Base-by-base conservation (phyloP, 2,113 vertebrate genomes). In the Callospermophilus lateralis region DNA sequence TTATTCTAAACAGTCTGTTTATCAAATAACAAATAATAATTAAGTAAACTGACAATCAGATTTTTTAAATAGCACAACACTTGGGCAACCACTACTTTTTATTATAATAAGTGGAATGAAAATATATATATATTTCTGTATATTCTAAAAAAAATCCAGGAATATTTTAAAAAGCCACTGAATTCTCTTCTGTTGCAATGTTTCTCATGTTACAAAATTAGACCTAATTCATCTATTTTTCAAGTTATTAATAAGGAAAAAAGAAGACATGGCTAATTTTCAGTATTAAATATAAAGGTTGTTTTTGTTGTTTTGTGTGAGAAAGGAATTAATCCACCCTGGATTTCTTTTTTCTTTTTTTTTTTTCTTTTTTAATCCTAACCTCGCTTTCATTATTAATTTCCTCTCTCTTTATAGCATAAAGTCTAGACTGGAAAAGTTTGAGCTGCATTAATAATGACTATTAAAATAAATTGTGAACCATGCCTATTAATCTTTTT, bases 401-500 rank as follows among this genome's bases (percentile, higher is more conserved):
- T 68, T 93, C 24, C 90, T 37, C 58, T 92, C 89, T 89, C 90
- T 98, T 97, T 0, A 63, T 61, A 0, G 79, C 84, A 93, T 85
- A 89, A 80, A 96, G 48, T 86, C 84, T 94, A 86, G 70, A 95
- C 45, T 86, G 87, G 39, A 97, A 96, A 96, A 51, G 34, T 90
- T 95, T 95, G 83, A 93, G 92, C 30, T 55, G 19, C 19, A 24
- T 93, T 74, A 30, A 84, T 95, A 96, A 93, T 96, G 76, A 53
- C 30, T 94, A 77, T 83, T 84, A 80, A 93, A 90, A 96, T 94
- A 93, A 68, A 55, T 79, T 95, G 22, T 19, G 92, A 11, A 85
- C 89, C 74, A 48, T 96, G 42, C 96, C 89, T 95, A 26, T 96
- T 97, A 96, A 96, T 94, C 92, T 78, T 95, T 91, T 96, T 95